Conservation (phyloP, 53 echinoderm and acorn worm genomes). For the Crossaster papposus region DNA sequence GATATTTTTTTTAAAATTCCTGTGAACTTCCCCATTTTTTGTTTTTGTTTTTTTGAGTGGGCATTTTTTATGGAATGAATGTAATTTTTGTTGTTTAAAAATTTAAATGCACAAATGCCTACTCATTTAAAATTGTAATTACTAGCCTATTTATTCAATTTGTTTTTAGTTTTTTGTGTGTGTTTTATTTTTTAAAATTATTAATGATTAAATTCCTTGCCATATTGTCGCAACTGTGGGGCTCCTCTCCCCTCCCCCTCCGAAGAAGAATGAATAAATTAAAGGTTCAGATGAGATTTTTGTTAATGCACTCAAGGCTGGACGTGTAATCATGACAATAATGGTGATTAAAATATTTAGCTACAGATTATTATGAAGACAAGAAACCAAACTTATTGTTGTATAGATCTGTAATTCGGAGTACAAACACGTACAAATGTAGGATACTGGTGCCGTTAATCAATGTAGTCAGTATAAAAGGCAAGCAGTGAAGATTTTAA, state of each 20-base stretch:
- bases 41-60: slow-evolving; percentile 23
- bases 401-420: slow-evolving; percentile 39
- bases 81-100: slow-evolving; percentile 43
- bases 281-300: not conserved
- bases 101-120: slow-evolving; percentile 62
- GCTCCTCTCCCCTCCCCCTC: slow-evolving; percentile 19
- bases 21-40: not conserved
- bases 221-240: slow-evolving; percentile 1
- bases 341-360: slow-evolving; percentile 19
- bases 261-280: not conserved
- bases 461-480: slow-evolving; percentile 26
- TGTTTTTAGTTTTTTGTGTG: slow-evolving; percentile 27
- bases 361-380: slow-evolving; percentile 38
- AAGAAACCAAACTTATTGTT: slow-evolving; percentile 11
- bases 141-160: slow-evolving; percentile 56
- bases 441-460: slow-evolving; percentile 35
- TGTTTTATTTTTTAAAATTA: slow-evolving; percentile 16
- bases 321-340: slow-evolving; percentile 4
- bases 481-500: not conserved
- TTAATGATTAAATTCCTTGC: slow-evolving; percentile 37
- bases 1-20: not conserved
- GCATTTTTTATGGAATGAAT: slow-evolving; percentile 55
- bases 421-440: slow-evolving; percentile 30
- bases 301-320: slow-evolving; percentile 11
- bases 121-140: slow-evolving; percentile 43